Evolutionary conservation across 2,888 invertebrate genomes (phyloP).

Genomic region (Crioceris asparagi): DNA sequence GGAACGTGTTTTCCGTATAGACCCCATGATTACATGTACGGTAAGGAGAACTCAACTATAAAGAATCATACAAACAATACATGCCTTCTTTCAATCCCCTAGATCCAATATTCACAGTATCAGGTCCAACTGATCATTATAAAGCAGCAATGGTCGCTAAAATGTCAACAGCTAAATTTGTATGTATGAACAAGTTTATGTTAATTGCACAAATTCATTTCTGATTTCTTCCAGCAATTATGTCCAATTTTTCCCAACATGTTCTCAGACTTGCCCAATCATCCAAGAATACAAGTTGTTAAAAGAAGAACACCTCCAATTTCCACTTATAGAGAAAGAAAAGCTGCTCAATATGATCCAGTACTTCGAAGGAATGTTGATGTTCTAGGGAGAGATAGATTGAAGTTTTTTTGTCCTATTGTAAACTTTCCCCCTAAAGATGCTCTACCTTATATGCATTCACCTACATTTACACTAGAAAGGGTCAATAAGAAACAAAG

Average conservation of each 20-base stretch:
- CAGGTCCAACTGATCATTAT: constrained; percentile 46
- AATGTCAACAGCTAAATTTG: constrained; percentile 45
- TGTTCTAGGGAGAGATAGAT: constrained; percentile 26
- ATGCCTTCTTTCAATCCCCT: constrained; percentile 7
- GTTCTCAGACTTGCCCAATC: constrained; percentile 46
- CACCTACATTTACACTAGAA: constrained; percentile 22
- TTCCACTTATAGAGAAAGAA: no score
- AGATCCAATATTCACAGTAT: constrained; percentile 49
- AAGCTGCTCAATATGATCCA: constrained; percentile 8
- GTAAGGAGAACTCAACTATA: constrained; percentile 13
- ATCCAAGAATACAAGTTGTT: constrained; percentile 41
- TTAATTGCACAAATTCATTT: constrained; percentile 2
- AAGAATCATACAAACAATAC: neutral
- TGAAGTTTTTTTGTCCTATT: constrained; percentile 20
- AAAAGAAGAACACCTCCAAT: no score
- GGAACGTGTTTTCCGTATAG: constrained; percentile 17
- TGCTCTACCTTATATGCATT: constrained; percentile 18
- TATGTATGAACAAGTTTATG: constrained; percentile 30
- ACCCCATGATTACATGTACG: constrained; percentile 26
- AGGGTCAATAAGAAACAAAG: constrained; percentile 12
- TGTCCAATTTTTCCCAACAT: constrained; percentile 48
- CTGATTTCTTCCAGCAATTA: constrained; percentile 35
- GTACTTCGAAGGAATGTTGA: constrained; percentile 15
- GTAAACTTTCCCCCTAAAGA: constrained; percentile 21
- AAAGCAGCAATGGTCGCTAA: constrained; percentile 44